A percentile compares a stretch with the other conserved stretches of the same genome.
These are phyloP conservation scores for Liparis tanakae DNA, from an alignment of 2,797 vertebrate genomes.

Conservation along the genomic window DNA sequence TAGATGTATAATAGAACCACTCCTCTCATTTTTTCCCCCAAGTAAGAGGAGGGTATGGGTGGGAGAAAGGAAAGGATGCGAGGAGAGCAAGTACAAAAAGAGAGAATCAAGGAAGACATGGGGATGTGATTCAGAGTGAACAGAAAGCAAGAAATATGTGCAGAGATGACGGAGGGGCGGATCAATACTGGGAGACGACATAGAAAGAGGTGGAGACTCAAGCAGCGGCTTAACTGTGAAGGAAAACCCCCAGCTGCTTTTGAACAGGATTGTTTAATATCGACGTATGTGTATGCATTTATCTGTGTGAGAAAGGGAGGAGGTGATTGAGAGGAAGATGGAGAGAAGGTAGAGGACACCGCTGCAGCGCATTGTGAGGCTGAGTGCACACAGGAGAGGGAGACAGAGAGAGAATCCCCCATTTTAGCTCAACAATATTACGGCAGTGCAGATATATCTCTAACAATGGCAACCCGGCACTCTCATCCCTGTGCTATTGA, in stretches of 20 bases:
- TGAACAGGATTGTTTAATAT: conserved; percentile 57
- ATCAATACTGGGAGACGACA: conserved; percentile 62
- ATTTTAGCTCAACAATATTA: conserved; percentile 80
- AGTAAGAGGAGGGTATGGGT: conserved; percentile 6
- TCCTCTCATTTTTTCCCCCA: conserved; percentile 16
- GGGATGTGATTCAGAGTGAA: conserved; percentile 29
- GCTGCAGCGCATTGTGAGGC: conserved; percentile 82
- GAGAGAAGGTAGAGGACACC: conserved; percentile 66
- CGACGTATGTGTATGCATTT: conserved; percentile 48
- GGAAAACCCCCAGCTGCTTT: conserved; percentile 67
- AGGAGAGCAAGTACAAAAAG: conserved; percentile 12
- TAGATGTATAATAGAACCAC: conserved; percentile 23
- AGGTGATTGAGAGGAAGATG: conserved; percentile 43
- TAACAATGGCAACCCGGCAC: conserved; percentile 72
- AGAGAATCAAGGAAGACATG: conserved; percentile 11
- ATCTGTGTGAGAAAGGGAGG: conserved; percentile 47
- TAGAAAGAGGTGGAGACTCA: conserved; percentile 63
- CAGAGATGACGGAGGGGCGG: conserved; percentile 59
- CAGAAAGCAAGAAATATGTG: conserved; percentile 42
- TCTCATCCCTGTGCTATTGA: conserved; percentile 59
- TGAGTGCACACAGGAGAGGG: conserved; percentile 74
- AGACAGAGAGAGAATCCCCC: conserved; percentile 79
- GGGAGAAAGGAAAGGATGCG: neutral
- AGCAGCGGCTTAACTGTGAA: conserved; percentile 50
- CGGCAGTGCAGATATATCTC: conserved; percentile 80